Evolutionary conservation across 2,888 invertebrate genomes (phyloP).

Genomic region (Scaptomyza flava): DNA sequence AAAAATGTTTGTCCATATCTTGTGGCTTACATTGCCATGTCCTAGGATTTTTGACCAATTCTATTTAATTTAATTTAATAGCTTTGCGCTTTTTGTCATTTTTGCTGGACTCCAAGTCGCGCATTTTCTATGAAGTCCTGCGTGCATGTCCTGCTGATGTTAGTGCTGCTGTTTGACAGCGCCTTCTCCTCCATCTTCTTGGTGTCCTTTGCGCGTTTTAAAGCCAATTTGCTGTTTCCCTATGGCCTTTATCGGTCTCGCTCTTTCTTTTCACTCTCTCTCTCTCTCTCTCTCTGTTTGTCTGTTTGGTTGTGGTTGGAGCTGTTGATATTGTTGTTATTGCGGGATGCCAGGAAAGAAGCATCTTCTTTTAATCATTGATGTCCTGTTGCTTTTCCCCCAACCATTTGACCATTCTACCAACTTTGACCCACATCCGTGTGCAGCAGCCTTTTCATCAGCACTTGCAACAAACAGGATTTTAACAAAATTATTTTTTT

Average conservation of each 20-base stretch:
- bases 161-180: conserved; percentile 41
- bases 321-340: conserved; percentile 62
- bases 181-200: conserved; percentile 13
- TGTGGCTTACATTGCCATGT: conserved; percentile 46
- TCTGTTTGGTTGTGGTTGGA: conserved; percentile 17
- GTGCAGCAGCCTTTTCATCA: conserved; percentile 40
- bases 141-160: conserved; percentile 41
- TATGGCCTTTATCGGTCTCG: not conserved
- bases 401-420: conserved; percentile 37
- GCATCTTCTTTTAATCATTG: conserved; percentile 73
- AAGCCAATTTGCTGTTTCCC: conserved; percentile 68
- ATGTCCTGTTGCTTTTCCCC: conserved; percentile 68
- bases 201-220: conserved; percentile 46
- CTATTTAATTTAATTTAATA: conserved; percentile 82
- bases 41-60: conserved; percentile 72
- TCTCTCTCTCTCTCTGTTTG: conserved; percentile 21
- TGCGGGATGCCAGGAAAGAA: conserved; percentile 44
- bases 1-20: conserved; percentile 64
- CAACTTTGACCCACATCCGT: conserved; percentile 48
- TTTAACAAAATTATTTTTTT: conserved; percentile 75
- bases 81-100: conserved; percentile 78
- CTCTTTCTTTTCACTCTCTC: conserved; percentile 3
- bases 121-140: conserved; percentile 61
- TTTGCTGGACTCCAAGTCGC: conserved; percentile 59
- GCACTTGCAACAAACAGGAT: conserved; percentile 42